Conservation (phyloP, 2,888 invertebrate genomes). For the Antitype chi region DNA sequence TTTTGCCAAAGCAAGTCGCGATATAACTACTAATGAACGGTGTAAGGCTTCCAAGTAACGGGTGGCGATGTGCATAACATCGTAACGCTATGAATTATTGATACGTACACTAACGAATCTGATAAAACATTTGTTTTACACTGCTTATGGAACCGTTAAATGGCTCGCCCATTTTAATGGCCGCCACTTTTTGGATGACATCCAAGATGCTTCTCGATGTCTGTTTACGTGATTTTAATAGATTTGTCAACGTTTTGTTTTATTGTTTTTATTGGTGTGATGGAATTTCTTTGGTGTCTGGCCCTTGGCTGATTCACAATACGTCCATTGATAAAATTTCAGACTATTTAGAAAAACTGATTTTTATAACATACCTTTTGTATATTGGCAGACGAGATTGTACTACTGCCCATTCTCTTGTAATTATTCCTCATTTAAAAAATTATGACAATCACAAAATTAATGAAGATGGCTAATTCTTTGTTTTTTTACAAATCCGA, state of each 20-base stretch:
- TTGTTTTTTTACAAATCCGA: too few relatives aligned
- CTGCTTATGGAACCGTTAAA: constrained; percentile 82
- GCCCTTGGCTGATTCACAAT: constrained; percentile 7
- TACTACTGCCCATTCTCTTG: too few relatives aligned
- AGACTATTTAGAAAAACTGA: too few relatives aligned
- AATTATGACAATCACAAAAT: too few relatives aligned
- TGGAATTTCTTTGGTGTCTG: constrained; percentile 4
- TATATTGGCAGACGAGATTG: too few relatives aligned
- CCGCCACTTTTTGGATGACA: constrained; percentile 67
- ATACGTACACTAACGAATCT: constrained; percentile 84
- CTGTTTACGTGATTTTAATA: constrained; percentile 73
- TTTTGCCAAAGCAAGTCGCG: constrained; percentile 89
- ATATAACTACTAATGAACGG: constrained; percentile 88
- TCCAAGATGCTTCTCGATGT: constrained; percentile 69
- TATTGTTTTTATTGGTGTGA: constrained; percentile 45
- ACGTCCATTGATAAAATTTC: constrained; percentile 11
- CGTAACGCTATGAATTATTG: constrained; percentile 88
- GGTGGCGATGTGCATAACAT: constrained; percentile 87
- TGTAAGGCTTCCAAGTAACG: constrained; percentile 89
- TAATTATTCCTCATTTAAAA: too few relatives aligned
- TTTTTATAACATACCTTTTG: too few relatives aligned
- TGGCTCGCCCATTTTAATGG: constrained; percentile 75
- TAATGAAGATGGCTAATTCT: too few relatives aligned
- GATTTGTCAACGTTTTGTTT: constrained; percentile 58
- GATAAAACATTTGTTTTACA: constrained; percentile 87